phyloP scores from a whole-genome alignment of 2,797 vertebrate species.

The Aldrovandia affinis region DNA sequence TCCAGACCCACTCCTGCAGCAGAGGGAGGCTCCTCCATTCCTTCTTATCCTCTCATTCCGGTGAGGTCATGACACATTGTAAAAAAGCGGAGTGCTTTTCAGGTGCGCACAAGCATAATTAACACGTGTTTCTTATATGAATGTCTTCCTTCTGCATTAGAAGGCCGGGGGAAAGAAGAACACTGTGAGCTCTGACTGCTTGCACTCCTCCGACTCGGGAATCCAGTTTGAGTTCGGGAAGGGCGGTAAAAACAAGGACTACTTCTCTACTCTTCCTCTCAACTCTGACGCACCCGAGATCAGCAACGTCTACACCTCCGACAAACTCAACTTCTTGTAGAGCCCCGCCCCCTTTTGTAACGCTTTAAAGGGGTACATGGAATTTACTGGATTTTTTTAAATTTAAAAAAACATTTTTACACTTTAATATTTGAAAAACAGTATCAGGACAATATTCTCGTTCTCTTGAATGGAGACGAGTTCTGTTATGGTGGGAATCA shows the following conservation, averaged over 20 bases:
- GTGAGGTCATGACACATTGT: slow-evolving; percentile 45
- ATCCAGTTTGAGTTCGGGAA: slow-evolving; percentile 37
- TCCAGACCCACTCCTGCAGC: slow-evolving; percentile 26
- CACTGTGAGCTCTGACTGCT: slow-evolving; percentile 65
- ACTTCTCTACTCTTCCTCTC: slow-evolving; percentile 32
- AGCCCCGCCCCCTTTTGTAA: background rate
- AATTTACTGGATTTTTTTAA: too few species aligned
- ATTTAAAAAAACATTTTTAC: too few species aligned
- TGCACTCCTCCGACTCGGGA: slow-evolving; percentile 65
- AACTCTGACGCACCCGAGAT: background rate
- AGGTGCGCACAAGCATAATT: background rate
- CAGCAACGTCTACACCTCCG: slow-evolving; percentile 48
- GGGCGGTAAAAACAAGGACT: slow-evolving; percentile 27
- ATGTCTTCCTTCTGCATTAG: slow-evolving; percentile 9
- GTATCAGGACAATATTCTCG: too few species aligned
- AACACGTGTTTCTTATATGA: too few species aligned
- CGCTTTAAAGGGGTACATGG: too few species aligned
- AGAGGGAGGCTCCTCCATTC: slow-evolving; percentile 40
- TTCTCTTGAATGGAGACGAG: too few species aligned
- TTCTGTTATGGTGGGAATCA: too few species aligned
- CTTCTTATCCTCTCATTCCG: slow-evolving; percentile 43
- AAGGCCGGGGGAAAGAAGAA: slow-evolving; percentile 46
- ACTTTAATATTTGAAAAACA: too few species aligned
- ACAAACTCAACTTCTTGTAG: slow-evolving; percentile 52
- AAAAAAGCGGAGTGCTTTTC: background rate